These are phyloP conservation scores for Drosophila sturtevanti DNA, from an alignment of 1,140 invertebrate genomes.

Conservation along the genomic window DNA sequence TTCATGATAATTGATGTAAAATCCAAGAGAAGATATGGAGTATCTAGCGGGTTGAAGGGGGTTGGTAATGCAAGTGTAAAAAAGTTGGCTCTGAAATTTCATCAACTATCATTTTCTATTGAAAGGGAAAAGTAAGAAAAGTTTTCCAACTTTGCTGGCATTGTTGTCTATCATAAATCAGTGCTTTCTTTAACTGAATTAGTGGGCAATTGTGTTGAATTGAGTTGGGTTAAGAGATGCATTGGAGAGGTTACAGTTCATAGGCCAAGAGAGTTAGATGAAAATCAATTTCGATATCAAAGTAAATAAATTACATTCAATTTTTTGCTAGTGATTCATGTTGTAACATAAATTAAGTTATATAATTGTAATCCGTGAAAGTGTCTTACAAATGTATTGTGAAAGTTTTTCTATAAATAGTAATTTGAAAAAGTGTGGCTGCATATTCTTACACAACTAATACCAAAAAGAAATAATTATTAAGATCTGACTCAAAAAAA, in stretches of 20 bases:
- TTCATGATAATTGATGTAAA: slow-evolving; percentile 42
- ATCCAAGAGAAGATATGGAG: slow-evolving; percentile 12
- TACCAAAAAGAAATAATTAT: background rate
- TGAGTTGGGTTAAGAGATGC: slow-evolving; percentile 11
- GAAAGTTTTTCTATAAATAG: no score
- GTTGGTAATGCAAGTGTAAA: background rate
- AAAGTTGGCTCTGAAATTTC: slow-evolving; percentile 18
- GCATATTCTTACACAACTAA: background rate
- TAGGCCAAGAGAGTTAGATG: background rate
- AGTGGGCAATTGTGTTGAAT: slow-evolving; percentile 11
- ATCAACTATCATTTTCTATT: slow-evolving; percentile 44
- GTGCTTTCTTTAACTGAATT: slow-evolving; percentile 24
- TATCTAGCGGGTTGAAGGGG: background rate
- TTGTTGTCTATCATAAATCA: slow-evolving; percentile 40
- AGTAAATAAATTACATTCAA: slow-evolving; percentile 9
- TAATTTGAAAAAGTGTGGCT: background rate
- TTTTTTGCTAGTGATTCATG: background rate
- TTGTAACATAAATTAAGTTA: no score
- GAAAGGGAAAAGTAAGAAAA: slow-evolving; percentile 12
- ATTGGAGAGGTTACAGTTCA: background rate
- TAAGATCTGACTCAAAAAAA: no score
- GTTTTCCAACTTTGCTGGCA: background rate
- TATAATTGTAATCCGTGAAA: no score
- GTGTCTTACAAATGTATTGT: no score
- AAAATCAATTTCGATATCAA: slow-evolving; percentile 7